Percentiles rank a stretch among this genome's conserved stretches.
phyloP scores from a whole-genome alignment of 2,797 vertebrate species.

The Lophius americanus region DNA sequence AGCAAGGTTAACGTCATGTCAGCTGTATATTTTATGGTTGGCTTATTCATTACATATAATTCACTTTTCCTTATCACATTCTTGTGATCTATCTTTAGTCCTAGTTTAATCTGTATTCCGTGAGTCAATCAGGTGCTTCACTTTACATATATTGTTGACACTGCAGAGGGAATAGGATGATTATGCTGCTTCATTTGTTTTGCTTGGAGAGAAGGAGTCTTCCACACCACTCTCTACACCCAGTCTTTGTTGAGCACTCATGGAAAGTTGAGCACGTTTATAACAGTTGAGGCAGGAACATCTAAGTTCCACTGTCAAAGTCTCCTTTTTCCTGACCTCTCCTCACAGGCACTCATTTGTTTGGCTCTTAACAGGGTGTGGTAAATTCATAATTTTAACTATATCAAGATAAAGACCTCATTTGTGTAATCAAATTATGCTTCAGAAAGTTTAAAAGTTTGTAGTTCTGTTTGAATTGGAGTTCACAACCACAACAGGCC shows the following conservation, averaged over 20 bases:
- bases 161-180: background rate
- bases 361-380: background rate
- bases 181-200: background rate
- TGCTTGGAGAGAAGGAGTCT: background rate
- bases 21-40: background rate
- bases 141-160: background rate
- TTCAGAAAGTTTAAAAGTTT: too few species aligned
- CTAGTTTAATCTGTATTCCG: background rate
- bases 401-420: too few species aligned
- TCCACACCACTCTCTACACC: background rate
- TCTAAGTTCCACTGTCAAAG: slow-evolving; percentile 1
- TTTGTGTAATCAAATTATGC: too few species aligned
- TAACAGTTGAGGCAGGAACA: slow-evolving; percentile 20
- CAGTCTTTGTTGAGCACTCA: slow-evolving; percentile 3
- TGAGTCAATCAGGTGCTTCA: too few species aligned
- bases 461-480: too few species aligned
- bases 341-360: background rate
- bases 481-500: slow-evolving; percentile 7
- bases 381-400: slow-evolving; percentile 1
- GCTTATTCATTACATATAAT: background rate
- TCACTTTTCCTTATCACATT: background rate
- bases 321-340: background rate
- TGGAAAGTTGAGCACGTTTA: slow-evolving; percentile 13
- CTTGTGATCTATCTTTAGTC: background rate
- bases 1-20: slow-evolving; percentile 1